Evolutionary conservation across 2,113 vertebrate genomes (phyloP), one percentile per base, ranked within the genome.

Genomic region (Plotosus lineatus): DNA sequence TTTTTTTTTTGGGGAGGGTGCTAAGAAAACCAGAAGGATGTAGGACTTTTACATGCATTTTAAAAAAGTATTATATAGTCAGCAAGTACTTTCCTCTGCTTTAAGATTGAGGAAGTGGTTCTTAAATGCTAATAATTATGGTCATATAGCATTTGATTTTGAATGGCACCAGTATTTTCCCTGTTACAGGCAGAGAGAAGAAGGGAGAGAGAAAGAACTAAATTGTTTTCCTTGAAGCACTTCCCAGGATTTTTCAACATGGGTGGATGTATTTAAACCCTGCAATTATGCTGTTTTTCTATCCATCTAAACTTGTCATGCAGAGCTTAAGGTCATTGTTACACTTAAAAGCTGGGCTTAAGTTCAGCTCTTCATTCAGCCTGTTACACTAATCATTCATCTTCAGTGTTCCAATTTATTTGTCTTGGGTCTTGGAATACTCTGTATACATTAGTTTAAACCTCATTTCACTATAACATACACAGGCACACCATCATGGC

Each of bases 161-260:
- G 71, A 51, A 55, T 48, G n/a, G 28, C 15, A 38, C 23, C 17
- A 68, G 48, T 48, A 42, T 58, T 69, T 42, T 12, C 50, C 46
- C 56, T 21, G 50, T 42, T 76, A 68, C 61, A 56, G 61, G 48
- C 46, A 68, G 23, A 75, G 14, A 66, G 33, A 6, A 36, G 75
- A n/a, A 56, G 4, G n/a, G 15, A 4, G 7, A 6, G 38, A 65
- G 63, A 63, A 11, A 73, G 14, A 77, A 26, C 56, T 65, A 71
- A 50, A 40, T 6, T 80, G 66, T 73, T 84, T 81, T 78, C 28
- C 56, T 66, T 84, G 17, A 73, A 56, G 42, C 60, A 17, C 23
- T 84, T 73, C 73, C 80, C 80, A 76, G 61, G 73, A 76, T 81
- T 79, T 81, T 46, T 58, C 40, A 72, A 72, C 7, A 76, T 66